A percentile compares a stretch with the other conserved stretches of the same genome.
Evolutionary conservation across 1,140 invertebrate species (phyloP).

Genomic region (Trichoplusia ni): DNA sequence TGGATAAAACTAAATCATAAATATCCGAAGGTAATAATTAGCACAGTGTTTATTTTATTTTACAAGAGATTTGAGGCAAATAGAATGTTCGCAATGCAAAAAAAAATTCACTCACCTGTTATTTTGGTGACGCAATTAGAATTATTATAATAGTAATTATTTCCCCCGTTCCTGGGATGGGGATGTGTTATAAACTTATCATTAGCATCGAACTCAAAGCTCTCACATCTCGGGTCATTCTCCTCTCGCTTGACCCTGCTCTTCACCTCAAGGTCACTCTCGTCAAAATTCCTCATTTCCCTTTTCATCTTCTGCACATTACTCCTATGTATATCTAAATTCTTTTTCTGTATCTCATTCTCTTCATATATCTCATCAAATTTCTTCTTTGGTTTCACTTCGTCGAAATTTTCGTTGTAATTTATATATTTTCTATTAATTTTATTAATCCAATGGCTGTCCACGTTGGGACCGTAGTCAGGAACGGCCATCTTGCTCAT

Average conservation of each 20-base stretch:
- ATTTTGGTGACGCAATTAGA: conserved; percentile 62
- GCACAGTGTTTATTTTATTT: too few species aligned
- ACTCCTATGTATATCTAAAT: conserved; percentile 50
- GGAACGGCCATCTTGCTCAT: background rate
- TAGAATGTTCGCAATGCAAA: background rate
- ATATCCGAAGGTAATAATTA: too few species aligned
- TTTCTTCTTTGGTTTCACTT: conserved; percentile 16
- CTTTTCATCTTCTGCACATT: conserved; percentile 36
- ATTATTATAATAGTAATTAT: conserved; percentile 57
- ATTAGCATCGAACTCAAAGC: conserved; percentile 47
- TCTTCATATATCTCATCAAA: conserved; percentile 52
- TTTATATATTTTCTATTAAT: conserved; percentile 30
- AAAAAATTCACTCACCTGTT: conserved; percentile 50
- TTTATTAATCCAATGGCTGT: conserved; percentile 48
- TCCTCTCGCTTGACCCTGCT: conserved; percentile 55
- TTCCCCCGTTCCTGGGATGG: conserved; percentile 47
- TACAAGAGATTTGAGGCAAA: background rate
- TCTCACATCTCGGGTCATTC: conserved; percentile 51
- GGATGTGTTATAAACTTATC: conserved; percentile 59
- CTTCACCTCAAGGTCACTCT: conserved; percentile 25
- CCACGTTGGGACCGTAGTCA: conserved; percentile 9
- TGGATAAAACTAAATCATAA: too few species aligned
- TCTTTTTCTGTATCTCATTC: conserved; percentile 41
- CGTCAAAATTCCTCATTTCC: conserved; percentile 25
- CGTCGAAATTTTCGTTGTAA: conserved; percentile 27